These are phyloP conservation scores for Leptonema lineaticorne DNA, from an alignment of 1,140 invertebrate species.

Conservation along the genomic window DNA sequence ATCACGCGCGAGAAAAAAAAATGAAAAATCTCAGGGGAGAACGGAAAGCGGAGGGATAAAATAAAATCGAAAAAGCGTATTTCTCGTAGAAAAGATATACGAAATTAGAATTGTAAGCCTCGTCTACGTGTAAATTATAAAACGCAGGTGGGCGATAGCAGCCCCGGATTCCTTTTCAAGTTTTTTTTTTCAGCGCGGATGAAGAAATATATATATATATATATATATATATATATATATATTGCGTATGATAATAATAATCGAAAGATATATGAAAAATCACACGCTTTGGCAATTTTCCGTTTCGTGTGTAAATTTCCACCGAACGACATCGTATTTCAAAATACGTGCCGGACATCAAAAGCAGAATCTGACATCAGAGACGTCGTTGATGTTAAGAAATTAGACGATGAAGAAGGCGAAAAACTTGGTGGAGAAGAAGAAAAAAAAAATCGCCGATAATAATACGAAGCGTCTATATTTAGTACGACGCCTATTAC, in stretches of 20 bases:
- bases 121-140: too few species aligned
- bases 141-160: conserved; percentile 2
- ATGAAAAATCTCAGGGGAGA: too few species aligned
- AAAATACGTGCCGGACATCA: conserved; percentile 2
- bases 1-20: too few species aligned
- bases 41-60: too few species aligned
- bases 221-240: too few species aligned
- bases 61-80: too few species aligned
- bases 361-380: conserved; percentile 10
- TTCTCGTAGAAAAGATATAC: too few species aligned
- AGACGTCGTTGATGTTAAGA: background rate
- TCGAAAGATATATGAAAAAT: conserved; percentile 15
- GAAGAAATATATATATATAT: too few species aligned
- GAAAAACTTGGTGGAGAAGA: too few species aligned
- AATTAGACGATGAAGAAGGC: background rate
- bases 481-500: background rate
- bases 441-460: too few species aligned
- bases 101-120: too few species aligned
- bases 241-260: too few species aligned
- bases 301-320: background rate
- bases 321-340: conserved; percentile 7
- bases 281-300: conserved; percentile 3
- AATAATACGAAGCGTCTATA: background rate
- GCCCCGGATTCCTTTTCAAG: background rate
- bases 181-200: background rate